Evolutionary conservation across 2,113 vertebrate species (phyloP), one percentile per base, ranked within the genome.

Genomic region (Marmota monax): DNA sequence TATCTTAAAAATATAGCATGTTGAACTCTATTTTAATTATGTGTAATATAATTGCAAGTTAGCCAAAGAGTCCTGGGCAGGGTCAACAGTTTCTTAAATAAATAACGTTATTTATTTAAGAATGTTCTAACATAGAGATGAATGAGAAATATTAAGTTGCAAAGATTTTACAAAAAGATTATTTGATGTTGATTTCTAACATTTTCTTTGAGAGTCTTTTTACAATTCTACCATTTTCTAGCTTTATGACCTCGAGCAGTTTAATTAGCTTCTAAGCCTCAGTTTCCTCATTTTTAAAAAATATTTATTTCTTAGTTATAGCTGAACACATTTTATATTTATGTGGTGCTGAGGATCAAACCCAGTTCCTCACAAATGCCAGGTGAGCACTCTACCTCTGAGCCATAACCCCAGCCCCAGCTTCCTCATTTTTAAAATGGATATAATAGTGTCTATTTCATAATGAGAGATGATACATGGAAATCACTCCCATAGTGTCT

Each of bases 1-100:
- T 74, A 92, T 90, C 73, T 94, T 76, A 67, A 13, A 79, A 97
- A 95, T n/a, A 91, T 5, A 95, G 23, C 11, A 88, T 73, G 32
- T 25, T 79, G 45, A 86, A 73, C 22, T 94, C 80, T 53, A 53
- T 45, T 92, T 77, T 51, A 92, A 73, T 73, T 88, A 88, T 37
- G 25, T 92, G 8, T 76, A 65, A 96, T 95, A 89, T 90, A 85
- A 95, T 20, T 88, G 11, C n/a, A 93, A 94, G 23, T 58, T 67
- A 88, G 32, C 22, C 5, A n/a, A 72, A 13, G 34, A 90, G 39
- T 56, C 53, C 17, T 70, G 8, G 17, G 23, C 14, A 51, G 58
- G 18, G 4, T 45, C 18, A 88, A 88, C 85, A 80, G 53, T 85
- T 92, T 90, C 63, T 78, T 79, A 80, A 91, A 42, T 61, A 87